Conservation (phyloP, 2,797 vertebrate species). For the Remorina albescens region DNA sequence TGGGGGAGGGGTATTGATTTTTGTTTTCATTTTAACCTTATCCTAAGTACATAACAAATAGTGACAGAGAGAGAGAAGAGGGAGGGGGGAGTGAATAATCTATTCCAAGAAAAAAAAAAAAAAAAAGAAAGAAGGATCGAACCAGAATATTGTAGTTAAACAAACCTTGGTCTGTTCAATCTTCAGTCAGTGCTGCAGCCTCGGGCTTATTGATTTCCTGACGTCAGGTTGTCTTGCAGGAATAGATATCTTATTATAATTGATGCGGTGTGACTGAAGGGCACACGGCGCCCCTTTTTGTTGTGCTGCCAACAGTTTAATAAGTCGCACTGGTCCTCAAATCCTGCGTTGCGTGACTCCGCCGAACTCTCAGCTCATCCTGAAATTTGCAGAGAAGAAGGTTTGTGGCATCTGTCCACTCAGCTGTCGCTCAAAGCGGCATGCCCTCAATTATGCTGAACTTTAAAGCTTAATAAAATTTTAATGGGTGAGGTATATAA, state of each 20-base stretch:
- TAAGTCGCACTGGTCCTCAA: too few species aligned
- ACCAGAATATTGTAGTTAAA: slow-evolving; percentile 12
- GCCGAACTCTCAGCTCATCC: too few species aligned
- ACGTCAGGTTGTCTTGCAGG: slow-evolving; percentile 33
- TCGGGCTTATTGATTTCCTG: slow-evolving; percentile 19
- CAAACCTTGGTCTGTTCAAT: background rate
- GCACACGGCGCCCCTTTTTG: slow-evolving; percentile 3
- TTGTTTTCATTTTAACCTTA: slow-evolving; percentile 28
- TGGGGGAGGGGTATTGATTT: slow-evolving; percentile 26
- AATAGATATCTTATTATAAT: slow-evolving; percentile 25
- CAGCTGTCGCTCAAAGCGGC: too few species aligned
- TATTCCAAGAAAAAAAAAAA: slow-evolving; percentile 1
- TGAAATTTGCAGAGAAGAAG: too few species aligned
- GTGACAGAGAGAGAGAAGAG: slow-evolving; percentile 7
- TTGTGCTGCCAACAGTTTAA: background rate
- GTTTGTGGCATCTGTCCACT: too few species aligned
- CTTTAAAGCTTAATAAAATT: too few species aligned
- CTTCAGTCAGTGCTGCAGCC: background rate
- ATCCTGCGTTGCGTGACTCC: too few species aligned
- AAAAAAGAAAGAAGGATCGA: slow-evolving; percentile 12
- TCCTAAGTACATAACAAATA: slow-evolving; percentile 16
- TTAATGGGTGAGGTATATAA: too few species aligned
- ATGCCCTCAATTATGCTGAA: too few species aligned
- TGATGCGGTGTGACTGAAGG: slow-evolving; percentile 18
- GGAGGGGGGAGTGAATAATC: background rate